phyloP scores from a whole-genome alignment of 1,140 invertebrate species.

The Monochamus saltuarius region DNA sequence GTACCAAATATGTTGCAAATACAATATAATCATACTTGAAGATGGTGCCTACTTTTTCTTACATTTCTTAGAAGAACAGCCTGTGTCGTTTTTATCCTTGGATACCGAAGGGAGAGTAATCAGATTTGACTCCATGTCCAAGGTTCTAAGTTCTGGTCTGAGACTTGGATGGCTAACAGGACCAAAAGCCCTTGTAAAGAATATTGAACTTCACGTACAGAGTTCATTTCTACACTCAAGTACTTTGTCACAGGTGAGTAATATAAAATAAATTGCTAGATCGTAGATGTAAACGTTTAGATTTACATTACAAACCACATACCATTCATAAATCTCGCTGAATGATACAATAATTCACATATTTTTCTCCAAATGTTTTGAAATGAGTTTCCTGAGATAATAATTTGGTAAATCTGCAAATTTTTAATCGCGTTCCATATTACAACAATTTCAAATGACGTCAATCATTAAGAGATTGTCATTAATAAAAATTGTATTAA shows the following conservation, averaged over 20 bases:
- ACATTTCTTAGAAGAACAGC: conserved; percentile 64
- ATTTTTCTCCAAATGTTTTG: no score
- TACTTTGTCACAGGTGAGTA: conserved; percentile 65
- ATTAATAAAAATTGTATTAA: no score
- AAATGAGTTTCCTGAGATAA: no score
- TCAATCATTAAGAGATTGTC: no score
- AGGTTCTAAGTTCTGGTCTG: conserved; percentile 72
- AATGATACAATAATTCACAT: no score
- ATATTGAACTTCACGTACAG: conserved; percentile 70
- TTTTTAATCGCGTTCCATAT: no score
- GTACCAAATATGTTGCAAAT: conserved; percentile 72
- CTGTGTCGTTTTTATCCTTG: conserved; percentile 71
- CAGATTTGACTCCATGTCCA: conserved; percentile 79
- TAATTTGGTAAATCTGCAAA: no score
- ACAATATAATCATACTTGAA: conserved; percentile 77
- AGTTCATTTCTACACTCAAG: conserved; percentile 72
- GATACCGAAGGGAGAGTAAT: conserved; percentile 76
- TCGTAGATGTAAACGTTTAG: no score
- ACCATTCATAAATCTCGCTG: no score
- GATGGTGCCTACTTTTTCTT: conserved; percentile 82
- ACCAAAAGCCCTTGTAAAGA: conserved; percentile 60
- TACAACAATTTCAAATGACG: no score
- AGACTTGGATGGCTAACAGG: conserved; percentile 73
- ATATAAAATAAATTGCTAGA: not conserved
- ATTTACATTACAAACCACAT: no score